Conservation (phyloP, 2,888 invertebrate species). For the Loripinus fragilis region DNA sequence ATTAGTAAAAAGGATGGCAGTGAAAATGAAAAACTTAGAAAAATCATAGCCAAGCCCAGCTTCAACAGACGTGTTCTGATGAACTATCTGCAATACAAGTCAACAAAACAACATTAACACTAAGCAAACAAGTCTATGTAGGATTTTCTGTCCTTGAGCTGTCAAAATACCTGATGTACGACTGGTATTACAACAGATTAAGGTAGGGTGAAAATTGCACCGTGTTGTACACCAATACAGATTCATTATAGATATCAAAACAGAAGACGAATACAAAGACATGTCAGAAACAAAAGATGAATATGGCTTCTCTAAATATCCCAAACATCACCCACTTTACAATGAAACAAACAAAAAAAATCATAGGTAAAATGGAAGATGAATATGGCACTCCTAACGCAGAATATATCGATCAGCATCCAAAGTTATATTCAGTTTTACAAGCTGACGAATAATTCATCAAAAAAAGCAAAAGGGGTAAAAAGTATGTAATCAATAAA, state of each 20-base stretch:
- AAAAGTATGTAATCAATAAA: slow-evolving; percentile 50
- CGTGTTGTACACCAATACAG: too few species aligned
- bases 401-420: slow-evolving; percentile 43
- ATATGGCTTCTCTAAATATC: too few species aligned
- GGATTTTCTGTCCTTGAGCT: slow-evolving; percentile 36
- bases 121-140: slow-evolving; percentile 49
- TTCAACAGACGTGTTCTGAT: slow-evolving; percentile 41
- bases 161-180: slow-evolving; percentile 24
- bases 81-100: slow-evolving; percentile 33
- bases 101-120: slow-evolving; percentile 40
- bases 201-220: slow-evolving; percentile 65
- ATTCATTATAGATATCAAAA: too few species aligned
- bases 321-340: slow-evolving; percentile 23
- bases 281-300: too few species aligned
- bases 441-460: slow-evolving; percentile 31
- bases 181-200: slow-evolving; percentile 70
- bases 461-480: slow-evolving; percentile 37
- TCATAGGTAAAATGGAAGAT: neutral
- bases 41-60: slow-evolving; percentile 36
- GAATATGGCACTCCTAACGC: slow-evolving; percentile 41
- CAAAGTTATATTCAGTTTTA: slow-evolving; percentile 44
- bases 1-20: neutral
- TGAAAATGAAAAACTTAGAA: slow-evolving; percentile 27
- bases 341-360: slow-evolving; percentile 26
- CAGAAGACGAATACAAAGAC: too few species aligned